phyloP scores from a whole-genome alignment of 2,888 invertebrate species.

The Anoncus sp. region DNA sequence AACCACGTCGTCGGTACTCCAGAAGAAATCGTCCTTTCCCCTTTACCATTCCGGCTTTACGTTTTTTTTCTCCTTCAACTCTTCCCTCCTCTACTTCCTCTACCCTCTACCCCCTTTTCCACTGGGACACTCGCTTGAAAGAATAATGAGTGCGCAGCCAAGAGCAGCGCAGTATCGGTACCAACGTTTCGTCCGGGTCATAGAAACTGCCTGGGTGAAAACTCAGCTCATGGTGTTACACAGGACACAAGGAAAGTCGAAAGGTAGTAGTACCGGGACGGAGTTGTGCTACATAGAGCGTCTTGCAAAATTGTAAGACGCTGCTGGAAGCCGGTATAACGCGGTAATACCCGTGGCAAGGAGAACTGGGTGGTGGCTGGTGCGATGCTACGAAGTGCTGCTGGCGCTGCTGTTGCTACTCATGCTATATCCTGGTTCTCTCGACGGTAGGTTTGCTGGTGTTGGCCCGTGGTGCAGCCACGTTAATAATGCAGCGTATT shows the following conservation, averaged over 20 bases:
- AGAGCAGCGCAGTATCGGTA: slow-evolving; percentile 34
- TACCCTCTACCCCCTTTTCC: slow-evolving; percentile 14
- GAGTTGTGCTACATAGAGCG: slow-evolving; percentile 37
- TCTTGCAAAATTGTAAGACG: slow-evolving; percentile 73
- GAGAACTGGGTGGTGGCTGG: slow-evolving; percentile 29
- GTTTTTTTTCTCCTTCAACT: slow-evolving; percentile 6
- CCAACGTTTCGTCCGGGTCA: slow-evolving; percentile 39
- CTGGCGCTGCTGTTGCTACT: slow-evolving; percentile 34
- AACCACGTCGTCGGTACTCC: slow-evolving; percentile 28
- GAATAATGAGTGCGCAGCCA: slow-evolving; percentile 55
- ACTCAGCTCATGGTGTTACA: slow-evolving; percentile 34
- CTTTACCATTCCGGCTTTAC: slow-evolving; percentile 32
- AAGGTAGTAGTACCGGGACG: slow-evolving; percentile 34
- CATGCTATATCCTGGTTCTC: slow-evolving; percentile 39
- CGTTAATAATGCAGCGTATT: slow-evolving; percentile 80
- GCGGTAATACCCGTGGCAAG: slow-evolving; percentile 71
- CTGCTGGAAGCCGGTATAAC: slow-evolving; percentile 66
- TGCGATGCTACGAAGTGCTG: slow-evolving; percentile 34
- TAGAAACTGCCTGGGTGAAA: slow-evolving; percentile 37
- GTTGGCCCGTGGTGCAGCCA: slow-evolving; percentile 73
- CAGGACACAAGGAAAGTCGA: slow-evolving; percentile 34
- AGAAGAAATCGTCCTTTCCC: slow-evolving; percentile 52
- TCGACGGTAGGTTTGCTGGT: slow-evolving; percentile 42
- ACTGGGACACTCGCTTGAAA: slow-evolving; percentile 52
- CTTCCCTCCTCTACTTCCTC: not conserved